Conservation (phyloP, 2,113 vertebrate genomes). For the Labeo catla region DNA sequence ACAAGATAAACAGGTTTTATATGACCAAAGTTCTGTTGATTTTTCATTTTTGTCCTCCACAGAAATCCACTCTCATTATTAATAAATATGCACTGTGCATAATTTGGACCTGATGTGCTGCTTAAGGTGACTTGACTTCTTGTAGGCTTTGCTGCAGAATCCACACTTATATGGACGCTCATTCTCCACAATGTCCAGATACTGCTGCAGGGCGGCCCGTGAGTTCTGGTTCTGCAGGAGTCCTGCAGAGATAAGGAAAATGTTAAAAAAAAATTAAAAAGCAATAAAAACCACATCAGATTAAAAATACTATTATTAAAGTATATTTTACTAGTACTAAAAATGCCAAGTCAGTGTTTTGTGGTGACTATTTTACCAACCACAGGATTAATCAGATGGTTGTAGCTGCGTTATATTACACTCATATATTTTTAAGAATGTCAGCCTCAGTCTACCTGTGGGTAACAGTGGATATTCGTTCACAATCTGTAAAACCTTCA, state of each 20-base stretch:
- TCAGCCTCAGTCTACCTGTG: background rate
- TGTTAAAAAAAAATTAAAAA: background rate
- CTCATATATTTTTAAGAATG: background rate
- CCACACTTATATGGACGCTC: conserved; percentile 96
- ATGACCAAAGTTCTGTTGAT: background rate
- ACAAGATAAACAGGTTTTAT: background rate
- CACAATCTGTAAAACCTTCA: background rate
- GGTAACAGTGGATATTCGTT: background rate
- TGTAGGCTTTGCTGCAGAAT: conserved; percentile 95
- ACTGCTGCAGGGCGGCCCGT: conserved; percentile 89
- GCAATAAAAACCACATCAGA: background rate
- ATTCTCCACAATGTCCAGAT: conserved; percentile 86
- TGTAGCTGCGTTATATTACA: background rate
- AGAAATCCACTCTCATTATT: background rate
- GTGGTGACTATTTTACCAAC: background rate
- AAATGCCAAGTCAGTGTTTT: too few relatives aligned
- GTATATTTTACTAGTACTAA: too few relatives aligned
- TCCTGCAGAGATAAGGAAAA: conserved; percentile 74
- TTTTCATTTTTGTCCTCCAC: background rate
- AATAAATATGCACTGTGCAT: background rate
- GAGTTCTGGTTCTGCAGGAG: conserved; percentile 89
- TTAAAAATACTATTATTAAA: too few relatives aligned
- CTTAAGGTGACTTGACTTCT: conserved; percentile 98
- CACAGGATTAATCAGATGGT: background rate
- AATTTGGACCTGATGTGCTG: conserved; percentile 91